Percentiles rank a stretch among this genome's conserved stretches.
phyloP scores from a whole-genome alignment of 1,140 invertebrate genomes.

The Drosophila pectinifera region DNA sequence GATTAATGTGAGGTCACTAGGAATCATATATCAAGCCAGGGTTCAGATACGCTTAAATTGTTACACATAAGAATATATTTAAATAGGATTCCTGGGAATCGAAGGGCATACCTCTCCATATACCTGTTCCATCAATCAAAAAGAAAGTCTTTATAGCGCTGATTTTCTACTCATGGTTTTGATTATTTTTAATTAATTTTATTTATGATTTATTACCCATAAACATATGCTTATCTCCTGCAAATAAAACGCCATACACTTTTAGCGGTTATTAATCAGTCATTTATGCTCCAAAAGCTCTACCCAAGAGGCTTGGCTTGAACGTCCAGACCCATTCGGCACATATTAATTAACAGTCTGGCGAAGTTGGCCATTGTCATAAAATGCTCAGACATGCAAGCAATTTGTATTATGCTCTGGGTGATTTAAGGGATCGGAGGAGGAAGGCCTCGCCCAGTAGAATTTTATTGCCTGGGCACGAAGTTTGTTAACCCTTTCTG shows the following conservation, averaged over 20 bases:
- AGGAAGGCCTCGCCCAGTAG: constrained; percentile 32
- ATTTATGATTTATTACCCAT: constrained; percentile 32
- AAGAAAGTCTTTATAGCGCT: constrained; percentile 2
- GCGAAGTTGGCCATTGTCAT: constrained; percentile 62
- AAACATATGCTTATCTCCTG: constrained; percentile 17
- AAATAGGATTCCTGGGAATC: not conserved
- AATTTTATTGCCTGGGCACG: constrained; percentile 61
- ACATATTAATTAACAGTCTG: constrained; percentile 52
- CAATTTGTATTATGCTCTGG: constrained; percentile 68
- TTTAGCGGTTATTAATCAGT: constrained; percentile 37
- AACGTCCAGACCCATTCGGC: constrained; percentile 24
- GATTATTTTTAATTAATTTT: constrained; percentile 25
- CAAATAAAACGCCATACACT: constrained; percentile 18
- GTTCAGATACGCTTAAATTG: constrained; percentile 7
- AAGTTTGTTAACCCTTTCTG: constrained; percentile 76
- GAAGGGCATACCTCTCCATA: not conserved
- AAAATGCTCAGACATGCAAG: constrained; percentile 78
- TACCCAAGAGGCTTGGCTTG: constrained; percentile 14
- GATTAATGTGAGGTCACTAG: constrained; percentile 9
- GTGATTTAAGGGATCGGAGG: constrained; percentile 17
- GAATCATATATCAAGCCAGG: constrained; percentile 18
- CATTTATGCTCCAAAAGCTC: constrained; percentile 43
- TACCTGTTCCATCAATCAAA: constrained; percentile 27
- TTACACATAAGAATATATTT: constrained; percentile 10
- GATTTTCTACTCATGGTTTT: constrained; percentile 20